Evolutionary conservation across 2,888 invertebrate genomes (phyloP).

Genomic region (Plebejus melissa): DNA sequence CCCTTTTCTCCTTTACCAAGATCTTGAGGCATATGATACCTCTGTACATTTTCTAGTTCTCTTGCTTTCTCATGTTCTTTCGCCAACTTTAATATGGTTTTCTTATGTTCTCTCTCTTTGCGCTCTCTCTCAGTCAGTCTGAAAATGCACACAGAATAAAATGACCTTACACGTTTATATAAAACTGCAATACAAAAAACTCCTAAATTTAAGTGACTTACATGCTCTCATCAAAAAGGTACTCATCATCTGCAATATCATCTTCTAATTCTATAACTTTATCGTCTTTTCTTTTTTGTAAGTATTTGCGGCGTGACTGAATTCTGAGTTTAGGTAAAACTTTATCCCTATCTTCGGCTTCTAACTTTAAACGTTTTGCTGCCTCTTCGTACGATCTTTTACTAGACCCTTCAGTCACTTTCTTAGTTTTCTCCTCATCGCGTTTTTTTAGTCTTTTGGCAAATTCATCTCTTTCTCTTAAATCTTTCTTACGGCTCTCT

Average conservation of each 20-base stretch:
- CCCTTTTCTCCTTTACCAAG: conserved; percentile 85
- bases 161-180: background rate
- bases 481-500: conserved; percentile 88
- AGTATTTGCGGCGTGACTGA: conserved; percentile 94
- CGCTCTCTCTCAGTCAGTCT: conserved; percentile 93
- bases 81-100: conserved; percentile 92
- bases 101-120: conserved; percentile 92
- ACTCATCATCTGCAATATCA: conserved; percentile 97
- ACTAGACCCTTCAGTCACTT: conserved; percentile 83
- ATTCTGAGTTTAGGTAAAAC: conserved; percentile 92
- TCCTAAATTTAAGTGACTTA: conserved; percentile 66
- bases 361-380: conserved; percentile 92
- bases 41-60: conserved; percentile 93
- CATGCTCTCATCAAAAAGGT: conserved; percentile 93
- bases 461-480: conserved; percentile 96
- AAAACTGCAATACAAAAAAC: background rate
- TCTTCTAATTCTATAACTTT: conserved; percentile 97
- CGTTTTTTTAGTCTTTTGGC: conserved; percentile 90
- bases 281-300: conserved; percentile 97
- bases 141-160: conserved; percentile 31
- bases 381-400: conserved; percentile 91
- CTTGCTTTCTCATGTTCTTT: conserved; percentile 97
- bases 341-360: conserved; percentile 91
- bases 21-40: conserved; percentile 97
- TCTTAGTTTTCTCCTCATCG: conserved; percentile 93